Percentiles rank a stretch among this genome's conserved stretches.
phyloP scores from a whole-genome alignment of 2,113 vertebrate genomes.

The Percopsis transmontana region DNA sequence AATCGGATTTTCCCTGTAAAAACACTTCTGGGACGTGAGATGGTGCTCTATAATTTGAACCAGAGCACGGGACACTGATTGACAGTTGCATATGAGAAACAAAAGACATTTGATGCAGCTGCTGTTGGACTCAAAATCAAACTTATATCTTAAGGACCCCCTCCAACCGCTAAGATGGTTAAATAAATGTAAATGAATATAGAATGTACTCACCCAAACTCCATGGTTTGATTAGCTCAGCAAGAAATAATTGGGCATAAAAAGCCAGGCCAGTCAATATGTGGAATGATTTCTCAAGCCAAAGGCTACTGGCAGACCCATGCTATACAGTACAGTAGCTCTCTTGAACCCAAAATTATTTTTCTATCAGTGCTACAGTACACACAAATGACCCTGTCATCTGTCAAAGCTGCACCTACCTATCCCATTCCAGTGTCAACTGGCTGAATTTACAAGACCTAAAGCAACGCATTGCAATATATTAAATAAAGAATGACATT shows the following conservation, averaged over 20 bases:
- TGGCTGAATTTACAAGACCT: conserved; percentile 16
- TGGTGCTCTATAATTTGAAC: background rate
- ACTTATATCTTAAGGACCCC: background rate
- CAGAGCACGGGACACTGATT: conserved; percentile 21
- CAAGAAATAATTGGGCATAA: conserved; percentile 44
- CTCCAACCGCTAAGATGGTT: conserved; percentile 30
- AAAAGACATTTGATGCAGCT: conserved; percentile 38
- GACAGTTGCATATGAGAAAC: conserved; percentile 44
- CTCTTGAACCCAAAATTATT: conserved; percentile 35
- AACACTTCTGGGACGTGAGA: conserved; percentile 21
- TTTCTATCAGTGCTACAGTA: conserved; percentile 28
- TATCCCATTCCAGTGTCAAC: conserved; percentile 15
- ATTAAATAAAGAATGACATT: background rate
- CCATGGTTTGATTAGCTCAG: conserved; percentile 54
- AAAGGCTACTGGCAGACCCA: conserved; percentile 37
- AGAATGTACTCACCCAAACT: conserved; percentile 40
- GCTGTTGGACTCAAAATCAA: conserved; percentile 1
- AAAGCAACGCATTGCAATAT: background rate
- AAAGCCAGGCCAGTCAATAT: conserved; percentile 44
- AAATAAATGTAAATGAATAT: conserved; percentile 46
- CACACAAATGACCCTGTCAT: conserved; percentile 27
- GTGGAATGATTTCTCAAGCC: conserved; percentile 27
- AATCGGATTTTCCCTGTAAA: conserved; percentile 23
- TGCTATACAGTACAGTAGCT: background rate
- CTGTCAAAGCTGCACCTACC: conserved; percentile 11